Base-by-base conservation (phyloP, 2,888 invertebrate genomes). In the Torymus tubicola region DNA sequence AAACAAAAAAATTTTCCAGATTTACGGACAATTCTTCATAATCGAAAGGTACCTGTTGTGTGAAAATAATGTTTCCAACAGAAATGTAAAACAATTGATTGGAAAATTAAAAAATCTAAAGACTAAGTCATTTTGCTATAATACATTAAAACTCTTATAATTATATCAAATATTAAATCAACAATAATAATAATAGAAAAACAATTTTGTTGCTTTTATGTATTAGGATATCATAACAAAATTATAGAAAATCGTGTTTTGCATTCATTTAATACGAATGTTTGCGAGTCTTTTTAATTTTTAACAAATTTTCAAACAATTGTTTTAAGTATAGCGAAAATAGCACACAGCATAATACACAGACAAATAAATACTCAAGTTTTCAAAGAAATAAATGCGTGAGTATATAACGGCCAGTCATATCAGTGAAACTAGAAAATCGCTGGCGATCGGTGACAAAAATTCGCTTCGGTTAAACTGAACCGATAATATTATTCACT, bases 331-430 rank as follows among this genome's bases (percentile, higher is more conserved):
- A 10, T 57, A 63, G 24, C 14, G 24, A 58, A 69, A 16, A 24
- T 61, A 63, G 14, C 55, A 65, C 18, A 55, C 12, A 57, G 50
- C 61, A 18, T 71, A 61, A 71, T 52, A 12, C 65, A 75, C 70
- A 75, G 14, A 75, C n/a, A 74, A 80, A 31, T 80, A 64, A 53
- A 50, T 57, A 42, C 68, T 69, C 52, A 14, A 72, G 60, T 58
- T 18, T 73, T 31, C 31, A 60, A 71, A 58, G 57, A 68, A 84
- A 77, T 82, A 76, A 81, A 78, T 55, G 82, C 78, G 78, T 81
- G 85, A 86, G 85, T 86, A 86, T 86, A 86, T 85, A 87, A 87
- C 78, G 86, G 86, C 85, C 84, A 86, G 84, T 87, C 88, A 88
- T 88, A 88, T 88, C 87, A 87, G 81, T 84, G 70, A 78, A 24